Conservation (phyloP, 30 jellyfish, hydroid and myxozoan genomes). For the Nemopilema nomurai region DNA sequence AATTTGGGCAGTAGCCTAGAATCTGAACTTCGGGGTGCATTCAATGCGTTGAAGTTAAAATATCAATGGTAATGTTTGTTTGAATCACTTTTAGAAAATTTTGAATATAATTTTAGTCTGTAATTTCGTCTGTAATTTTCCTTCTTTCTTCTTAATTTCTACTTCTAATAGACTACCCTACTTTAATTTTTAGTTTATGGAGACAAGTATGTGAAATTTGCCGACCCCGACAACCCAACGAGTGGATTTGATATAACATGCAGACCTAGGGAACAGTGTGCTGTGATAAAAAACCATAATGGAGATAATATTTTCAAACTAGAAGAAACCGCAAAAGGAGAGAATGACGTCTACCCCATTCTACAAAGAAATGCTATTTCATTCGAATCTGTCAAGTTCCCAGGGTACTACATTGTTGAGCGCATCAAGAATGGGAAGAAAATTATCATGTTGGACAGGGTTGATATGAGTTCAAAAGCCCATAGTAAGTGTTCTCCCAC, state of each 20-base stretch:
- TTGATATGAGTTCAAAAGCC: not conserved
- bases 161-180: too few species aligned
- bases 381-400: conserved; percentile 1
- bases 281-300: not conserved
- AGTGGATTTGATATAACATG: not conserved
- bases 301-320: not conserved
- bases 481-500: not conserved
- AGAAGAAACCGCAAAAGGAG: not conserved
- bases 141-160: too few species aligned
- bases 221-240: not conserved
- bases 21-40: too few species aligned
- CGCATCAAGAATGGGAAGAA: not conserved
- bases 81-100: too few species aligned
- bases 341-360: conserved; percentile 4
- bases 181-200: not conserved
- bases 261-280: not conserved
- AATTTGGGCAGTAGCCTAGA: too few species aligned
- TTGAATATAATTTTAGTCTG: too few species aligned
- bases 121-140: too few species aligned
- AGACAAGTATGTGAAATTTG: not conserved
- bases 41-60: too few species aligned
- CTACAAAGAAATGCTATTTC: not conserved
- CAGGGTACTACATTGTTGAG: conserved; percentile 2
- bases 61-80: too few species aligned
- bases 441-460: not conserved